Base-by-base conservation (phyloP, 2,888 invertebrate genomes). In the Hypercompe scribonia region DNA sequence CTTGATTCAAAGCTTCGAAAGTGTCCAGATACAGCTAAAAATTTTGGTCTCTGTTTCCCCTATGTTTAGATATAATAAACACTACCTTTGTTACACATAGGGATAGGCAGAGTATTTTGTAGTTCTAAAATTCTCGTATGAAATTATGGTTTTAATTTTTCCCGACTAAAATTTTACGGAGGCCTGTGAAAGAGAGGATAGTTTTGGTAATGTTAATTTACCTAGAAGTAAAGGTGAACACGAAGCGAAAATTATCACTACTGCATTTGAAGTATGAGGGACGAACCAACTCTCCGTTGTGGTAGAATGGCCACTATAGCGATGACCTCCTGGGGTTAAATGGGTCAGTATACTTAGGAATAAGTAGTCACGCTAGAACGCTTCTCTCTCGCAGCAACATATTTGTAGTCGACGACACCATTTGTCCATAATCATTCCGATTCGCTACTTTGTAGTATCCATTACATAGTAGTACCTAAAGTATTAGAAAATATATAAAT, bases 161-260 rank as follows among this genome's bases (percentile, higher is more conserved):
- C 28, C 28, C 13, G n/a, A 54, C 3, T 28, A 11, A 28, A 28
- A 58, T 58, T 58, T 58, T 58, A 5, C n/a, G 3, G 13, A 10
- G 13, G 28, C 2, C 0, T 13, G 13, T 11, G 0, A 24, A 54
- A 24, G n/a, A 3, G 21, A n/a, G n/a, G n/a, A 11, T n/a, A 0
- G 10, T 54, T n/a, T 24, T n/a, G n/a, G n/a, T 3, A 58, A 58
- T 28, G 13, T 58, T 58, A 28, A 31, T 61, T 61, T 31, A 8
- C 1, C 5, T 61, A 3, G 4, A 7, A 61, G 15, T 15, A 61
- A 15, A 58, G 28, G 15, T 28, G 7, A n/a, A 8, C 24, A 61
- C 58, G 58, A 28, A 18, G 28, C 58, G 10, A 5, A 61, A 31
- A 61, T 31, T 31, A 31, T 31, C 31, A 31, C 28, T 61, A 61